Evolutionary conservation across 1,140 invertebrate genomes (phyloP).

Genomic region (Hydropsyche tenuis): DNA sequence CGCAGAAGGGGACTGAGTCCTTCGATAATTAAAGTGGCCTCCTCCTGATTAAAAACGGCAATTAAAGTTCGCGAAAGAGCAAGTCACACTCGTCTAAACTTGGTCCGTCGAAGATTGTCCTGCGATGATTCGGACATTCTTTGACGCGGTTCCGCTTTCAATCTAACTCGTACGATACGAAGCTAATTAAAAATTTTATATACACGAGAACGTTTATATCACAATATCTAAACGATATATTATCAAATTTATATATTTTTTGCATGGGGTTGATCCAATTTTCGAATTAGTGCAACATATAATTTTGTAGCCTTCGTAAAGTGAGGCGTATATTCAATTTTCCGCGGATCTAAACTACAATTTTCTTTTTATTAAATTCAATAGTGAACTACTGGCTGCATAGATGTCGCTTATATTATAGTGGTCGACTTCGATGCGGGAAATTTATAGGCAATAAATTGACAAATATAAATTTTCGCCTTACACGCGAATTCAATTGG

Average conservation of each 20-base stretch:
- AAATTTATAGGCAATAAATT: constrained; percentile 1
- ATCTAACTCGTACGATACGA: constrained; percentile 1
- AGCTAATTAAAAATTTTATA: no score
- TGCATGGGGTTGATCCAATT: no score
- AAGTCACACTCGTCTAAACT: constrained; percentile 2
- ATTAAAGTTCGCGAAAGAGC: constrained; percentile 22
- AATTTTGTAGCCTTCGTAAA: no score
- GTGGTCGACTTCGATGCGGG: background rate
- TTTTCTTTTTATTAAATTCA: constrained; percentile 15
- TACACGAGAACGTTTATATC: no score
- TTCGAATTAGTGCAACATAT: no score
- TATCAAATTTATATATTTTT: no score
- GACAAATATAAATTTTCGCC: background rate
- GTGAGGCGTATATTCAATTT: no score
- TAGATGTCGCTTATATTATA: constrained; percentile 9
- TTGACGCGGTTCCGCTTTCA: background rate
- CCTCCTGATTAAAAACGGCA: constrained; percentile 21
- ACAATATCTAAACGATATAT: no score
- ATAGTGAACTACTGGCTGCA: background rate
- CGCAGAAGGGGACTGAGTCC: no score
- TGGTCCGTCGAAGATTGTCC: constrained; percentile 7
- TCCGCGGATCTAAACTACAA: no score
- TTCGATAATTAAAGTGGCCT: constrained; percentile 10
- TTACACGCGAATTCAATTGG: no score
- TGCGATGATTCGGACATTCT: constrained; percentile 14